phyloP scores from a whole-genome alignment of 2,797 vertebrate genomes.

The Cossypha caffra region DNA sequence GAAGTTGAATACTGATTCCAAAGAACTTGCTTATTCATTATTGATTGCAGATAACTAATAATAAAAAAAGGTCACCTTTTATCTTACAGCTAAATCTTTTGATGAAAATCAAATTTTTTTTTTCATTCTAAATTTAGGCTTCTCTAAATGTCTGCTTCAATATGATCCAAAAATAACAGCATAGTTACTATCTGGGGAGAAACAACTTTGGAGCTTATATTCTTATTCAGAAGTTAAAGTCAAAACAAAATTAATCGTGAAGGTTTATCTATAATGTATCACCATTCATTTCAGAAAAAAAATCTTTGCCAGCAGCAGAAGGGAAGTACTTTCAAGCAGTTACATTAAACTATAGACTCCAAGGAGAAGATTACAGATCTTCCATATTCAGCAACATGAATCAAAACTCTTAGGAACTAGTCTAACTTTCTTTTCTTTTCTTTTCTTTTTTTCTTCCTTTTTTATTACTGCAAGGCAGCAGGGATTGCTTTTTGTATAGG shows the following conservation, averaged over 20 bases:
- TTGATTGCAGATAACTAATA: slow-evolving; percentile 52
- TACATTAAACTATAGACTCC: slow-evolving; percentile 55
- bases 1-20: slow-evolving; percentile 27
- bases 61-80: slow-evolving; percentile 11
- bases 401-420: slow-evolving; percentile 66
- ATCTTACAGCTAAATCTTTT: slow-evolving; percentile 61
- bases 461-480: slow-evolving; percentile 54
- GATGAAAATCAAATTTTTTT: slow-evolving; percentile 60
- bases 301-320: slow-evolving; percentile 55
- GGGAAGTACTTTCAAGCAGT: slow-evolving; percentile 65
- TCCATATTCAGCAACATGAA: slow-evolving; percentile 69
- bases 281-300: slow-evolving; percentile 54
- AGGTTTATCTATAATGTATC: slow-evolving; percentile 81
- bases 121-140: slow-evolving; percentile 69
- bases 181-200: slow-evolving; percentile 24
- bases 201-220: slow-evolving; percentile 43
- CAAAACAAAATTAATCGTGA: slow-evolving; percentile 79
- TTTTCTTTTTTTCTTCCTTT: neutral
- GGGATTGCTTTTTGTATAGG: slow-evolving; percentile 69
- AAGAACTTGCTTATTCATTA: slow-evolving; percentile 62
- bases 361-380: slow-evolving; percentile 66
- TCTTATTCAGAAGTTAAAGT: slow-evolving; percentile 74
- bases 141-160: slow-evolving; percentile 1
- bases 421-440: slow-evolving; percentile 20
- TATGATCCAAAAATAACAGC: slow-evolving; percentile 69